Base-by-base conservation (phyloP, 2,888 invertebrate genomes). In the Dilophus febrilis region DNA sequence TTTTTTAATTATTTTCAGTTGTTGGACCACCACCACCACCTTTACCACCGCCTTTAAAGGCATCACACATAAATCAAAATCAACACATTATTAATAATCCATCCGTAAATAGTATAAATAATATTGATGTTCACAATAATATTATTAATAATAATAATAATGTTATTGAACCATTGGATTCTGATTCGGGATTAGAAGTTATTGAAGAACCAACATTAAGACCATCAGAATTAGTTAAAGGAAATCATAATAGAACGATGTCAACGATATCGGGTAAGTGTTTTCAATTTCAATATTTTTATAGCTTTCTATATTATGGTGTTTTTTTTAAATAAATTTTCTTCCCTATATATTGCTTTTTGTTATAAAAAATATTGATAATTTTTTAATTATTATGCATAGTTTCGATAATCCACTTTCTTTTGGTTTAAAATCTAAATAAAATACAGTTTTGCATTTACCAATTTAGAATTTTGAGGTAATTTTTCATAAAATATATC, bases 1-100 rank as follows among this genome's bases (percentile, higher is more conserved):
- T 35, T 26, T 29, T 39, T 33, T 17, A 19, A 33, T 41, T 18
- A 8, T 12, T 26, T 13, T 39, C 42, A 56, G 61, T 50, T 2
- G 57, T 49, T 45, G 61, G 78, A 0, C 77, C 79, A 0, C 80
- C 79, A 0, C 80, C 80, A 0, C 81, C 80, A 0, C 80, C 80
- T 0, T 73, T 79, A 13, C 76, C 77, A 1, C 72, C 71, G 1
- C 67, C 71, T 0, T 58, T 70, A 2, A 67, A 66, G 4, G 64
- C 64, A 0, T 61, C 65, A 0, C 61, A 59, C 0, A 49, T 47
- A 41, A 46, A 47, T 38, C 41, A 48, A 14, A 49, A 48, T 11
- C 48, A 46, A 46, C 27, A 42, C 37, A 35, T 35, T 38, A 18
- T 28, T 30, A 22, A 38, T 35, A 37, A 41, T 26, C 16, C 35